phyloP scores from a whole-genome alignment of 2,888 invertebrate genomes.

The Drosophila vallismaia region DNA sequence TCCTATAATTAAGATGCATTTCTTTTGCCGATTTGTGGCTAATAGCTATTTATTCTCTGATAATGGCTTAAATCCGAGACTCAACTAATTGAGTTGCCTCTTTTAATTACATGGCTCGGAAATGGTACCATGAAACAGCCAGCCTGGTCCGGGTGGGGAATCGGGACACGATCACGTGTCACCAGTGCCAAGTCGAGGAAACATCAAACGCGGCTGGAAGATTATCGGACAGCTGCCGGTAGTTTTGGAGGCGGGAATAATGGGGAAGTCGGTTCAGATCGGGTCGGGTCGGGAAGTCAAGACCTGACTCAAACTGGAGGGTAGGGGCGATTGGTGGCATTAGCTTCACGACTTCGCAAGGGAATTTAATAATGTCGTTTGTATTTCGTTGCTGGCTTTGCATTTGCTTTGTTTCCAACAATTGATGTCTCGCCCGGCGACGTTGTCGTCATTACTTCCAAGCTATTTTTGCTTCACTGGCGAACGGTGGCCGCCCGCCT shows the following conservation, averaged over 20 bases:
- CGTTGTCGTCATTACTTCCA: conserved; percentile 49
- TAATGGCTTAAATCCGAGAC: conserved; percentile 6
- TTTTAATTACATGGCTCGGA: conserved; percentile 24
- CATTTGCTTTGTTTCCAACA: conserved; percentile 41
- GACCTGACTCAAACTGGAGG: conserved; percentile 7
- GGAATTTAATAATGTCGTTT: conserved; percentile 74
- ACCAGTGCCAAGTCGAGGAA: conserved; percentile 53
- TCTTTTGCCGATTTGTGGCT: background rate
- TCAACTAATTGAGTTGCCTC: background rate
- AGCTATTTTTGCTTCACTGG: conserved; percentile 56
- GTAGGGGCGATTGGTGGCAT: conserved; percentile 37
- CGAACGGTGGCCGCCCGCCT: conserved; percentile 9
- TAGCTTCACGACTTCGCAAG: conserved; percentile 63
- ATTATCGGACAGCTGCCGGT: conserved; percentile 74
- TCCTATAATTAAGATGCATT: background rate
- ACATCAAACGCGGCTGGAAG: conserved; percentile 45
- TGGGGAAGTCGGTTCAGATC: conserved; percentile 8
- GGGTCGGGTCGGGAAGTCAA: conserved; percentile 22
- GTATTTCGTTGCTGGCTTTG: conserved; percentile 57
- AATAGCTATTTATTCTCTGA: background rate
- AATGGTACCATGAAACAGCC: background rate
- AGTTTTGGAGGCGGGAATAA: conserved; percentile 38
- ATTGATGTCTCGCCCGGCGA: conserved; percentile 18
- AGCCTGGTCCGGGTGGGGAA: background rate
- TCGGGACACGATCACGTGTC: conserved; percentile 21